These are phyloP conservation scores for Listronotus oregonensis DNA, from an alignment of 1,140 invertebrate genomes.

Conservation along the genomic window DNA sequence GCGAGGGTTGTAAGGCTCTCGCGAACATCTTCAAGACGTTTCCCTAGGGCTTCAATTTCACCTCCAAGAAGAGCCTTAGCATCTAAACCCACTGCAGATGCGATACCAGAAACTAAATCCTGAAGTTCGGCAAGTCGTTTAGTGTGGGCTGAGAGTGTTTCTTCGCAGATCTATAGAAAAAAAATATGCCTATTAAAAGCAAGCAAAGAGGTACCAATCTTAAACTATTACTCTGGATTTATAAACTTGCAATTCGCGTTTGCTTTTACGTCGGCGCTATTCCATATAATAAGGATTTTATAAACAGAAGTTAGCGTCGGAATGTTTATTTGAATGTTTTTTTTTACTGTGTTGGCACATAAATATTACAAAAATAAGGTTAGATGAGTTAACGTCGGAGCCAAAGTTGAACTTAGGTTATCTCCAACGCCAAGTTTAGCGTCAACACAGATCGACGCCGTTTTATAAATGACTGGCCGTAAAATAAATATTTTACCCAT, in stretches of 20 bases:
- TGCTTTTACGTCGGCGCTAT: no score
- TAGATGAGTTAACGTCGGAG: no score
- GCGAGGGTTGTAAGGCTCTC: conserved; percentile 73
- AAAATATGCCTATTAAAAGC: not conserved
- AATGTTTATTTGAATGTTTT: no score
- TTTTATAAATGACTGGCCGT: no score
- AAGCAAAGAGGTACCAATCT: not conserved
- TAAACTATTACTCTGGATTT: not conserved
- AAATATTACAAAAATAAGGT: no score
- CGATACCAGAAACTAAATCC: conserved; percentile 75
- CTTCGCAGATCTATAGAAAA: conserved; percentile 70
- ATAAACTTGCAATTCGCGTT: not conserved
- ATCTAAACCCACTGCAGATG: conserved; percentile 75
- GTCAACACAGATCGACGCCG: no score
- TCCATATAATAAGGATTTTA: no score
- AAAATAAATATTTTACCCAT: no score
- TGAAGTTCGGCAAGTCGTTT: conserved; percentile 71
- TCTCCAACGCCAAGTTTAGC: no score
- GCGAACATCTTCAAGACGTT: conserved; percentile 74
- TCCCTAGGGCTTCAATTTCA: conserved; percentile 78
- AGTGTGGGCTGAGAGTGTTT: conserved; percentile 73
- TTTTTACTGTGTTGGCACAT: no score
- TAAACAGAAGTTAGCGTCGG: no score
- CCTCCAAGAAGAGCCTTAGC: conserved; percentile 68
- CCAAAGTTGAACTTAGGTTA: no score